Evolutionary conservation across 2,888 invertebrate genomes (phyloP).

Genomic region (Neuroscelio doddi): DNA sequence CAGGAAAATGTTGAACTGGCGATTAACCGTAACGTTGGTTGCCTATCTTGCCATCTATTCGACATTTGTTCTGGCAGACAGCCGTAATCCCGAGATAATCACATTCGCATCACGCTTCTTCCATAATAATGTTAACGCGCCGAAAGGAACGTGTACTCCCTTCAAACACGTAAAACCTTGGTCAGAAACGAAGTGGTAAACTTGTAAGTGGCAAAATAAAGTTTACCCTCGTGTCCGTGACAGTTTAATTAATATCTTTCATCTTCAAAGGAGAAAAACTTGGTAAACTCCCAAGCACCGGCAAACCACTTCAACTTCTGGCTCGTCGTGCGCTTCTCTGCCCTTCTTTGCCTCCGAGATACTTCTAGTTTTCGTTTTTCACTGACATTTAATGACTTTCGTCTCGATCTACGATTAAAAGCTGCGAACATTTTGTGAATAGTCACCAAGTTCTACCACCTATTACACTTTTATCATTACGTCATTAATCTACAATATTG

Average conservation of each 20-base stretch:
- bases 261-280: slow-evolving; percentile 68
- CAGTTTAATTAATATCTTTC: slow-evolving; percentile 71
- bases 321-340: slow-evolving; percentile 44
- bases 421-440: not conserved
- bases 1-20: slow-evolving; percentile 15
- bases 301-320: slow-evolving; percentile 58
- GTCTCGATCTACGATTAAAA: slow-evolving; percentile 14
- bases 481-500: too few relatives aligned
- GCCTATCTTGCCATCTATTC: slow-evolving; percentile 25
- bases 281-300: slow-evolving; percentile 62
- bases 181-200: slow-evolving; percentile 60
- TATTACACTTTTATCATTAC: too few relatives aligned
- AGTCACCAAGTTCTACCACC: too few relatives aligned
- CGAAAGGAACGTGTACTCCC: slow-evolving; percentile 42
- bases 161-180: slow-evolving; percentile 39
- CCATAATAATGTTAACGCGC: slow-evolving; percentile 44
- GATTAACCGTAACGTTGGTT: slow-evolving; percentile 28
- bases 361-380: slow-evolving; percentile 39
- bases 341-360: slow-evolving; percentile 43
- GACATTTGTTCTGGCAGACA: slow-evolving; percentile 32
- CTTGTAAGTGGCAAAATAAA: slow-evolving; percentile 71
- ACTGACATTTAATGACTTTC: slow-evolving; percentile 43
- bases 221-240: slow-evolving; percentile 68
- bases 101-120: slow-evolving; percentile 37
- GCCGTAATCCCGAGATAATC: slow-evolving; percentile 38